Percentiles rank a stretch among this genome's conserved stretches.
Conservation (phyloP, 2,113 vertebrate genomes). For the Muscicapa adusta region DNA sequence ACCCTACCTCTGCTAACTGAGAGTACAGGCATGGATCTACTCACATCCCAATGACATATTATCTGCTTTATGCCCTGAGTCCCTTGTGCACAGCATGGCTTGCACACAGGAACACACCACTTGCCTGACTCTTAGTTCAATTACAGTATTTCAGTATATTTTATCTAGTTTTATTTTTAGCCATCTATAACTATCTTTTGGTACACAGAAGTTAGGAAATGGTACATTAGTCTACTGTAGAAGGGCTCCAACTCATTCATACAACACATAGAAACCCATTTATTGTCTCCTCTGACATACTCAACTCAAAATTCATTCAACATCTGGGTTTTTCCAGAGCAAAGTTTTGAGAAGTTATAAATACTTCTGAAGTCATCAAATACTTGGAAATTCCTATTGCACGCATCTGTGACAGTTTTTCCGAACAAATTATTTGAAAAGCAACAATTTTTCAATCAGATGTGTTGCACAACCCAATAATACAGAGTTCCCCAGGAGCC, state of each 20-base stretch:
- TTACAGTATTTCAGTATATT: background rate
- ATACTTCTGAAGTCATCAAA: background rate
- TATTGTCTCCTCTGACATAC: background rate
- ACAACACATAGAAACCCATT: background rate
- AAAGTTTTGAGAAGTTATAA: background rate
- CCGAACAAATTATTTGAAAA: background rate
- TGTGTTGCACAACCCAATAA: background rate
- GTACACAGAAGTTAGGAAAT: background rate
- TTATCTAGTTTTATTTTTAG: background rate
- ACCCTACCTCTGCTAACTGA: background rate
- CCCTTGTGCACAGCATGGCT: background rate
- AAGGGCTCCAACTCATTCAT: background rate
- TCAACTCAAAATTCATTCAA: background rate
- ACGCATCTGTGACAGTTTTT: background rate
- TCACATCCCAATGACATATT: rapidly evolving
- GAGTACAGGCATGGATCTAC: background rate
- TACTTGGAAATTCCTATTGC: background rate
- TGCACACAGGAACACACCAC: background rate
- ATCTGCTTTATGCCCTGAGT: background rate
- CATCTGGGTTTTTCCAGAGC: background rate
- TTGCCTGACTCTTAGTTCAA: background rate
- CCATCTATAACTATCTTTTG: background rate
- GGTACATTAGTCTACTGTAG: background rate
- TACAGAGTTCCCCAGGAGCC: background rate
- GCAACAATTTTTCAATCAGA: background rate